Evolutionary conservation across 2,113 vertebrate genomes (phyloP).

Genomic region (Ifrita kowaldi): DNA sequence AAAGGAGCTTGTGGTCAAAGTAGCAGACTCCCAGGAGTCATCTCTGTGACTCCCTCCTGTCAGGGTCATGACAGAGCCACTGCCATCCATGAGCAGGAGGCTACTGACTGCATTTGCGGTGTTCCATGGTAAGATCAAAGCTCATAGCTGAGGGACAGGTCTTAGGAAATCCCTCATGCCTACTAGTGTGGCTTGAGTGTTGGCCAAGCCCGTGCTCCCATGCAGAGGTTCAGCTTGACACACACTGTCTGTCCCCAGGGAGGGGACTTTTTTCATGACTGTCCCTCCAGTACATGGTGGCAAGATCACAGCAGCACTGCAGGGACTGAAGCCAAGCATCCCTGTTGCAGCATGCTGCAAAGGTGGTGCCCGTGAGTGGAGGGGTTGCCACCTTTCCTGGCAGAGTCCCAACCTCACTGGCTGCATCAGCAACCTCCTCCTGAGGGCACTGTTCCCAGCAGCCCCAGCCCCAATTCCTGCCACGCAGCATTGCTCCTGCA

Average conservation of each 20-base stretch:
- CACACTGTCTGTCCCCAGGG: background rate
- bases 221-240: background rate
- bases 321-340: background rate
- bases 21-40: background rate
- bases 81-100: background rate
- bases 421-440: background rate
- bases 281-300: fast-evolving
- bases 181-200: background rate
- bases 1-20: background rate
- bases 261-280: fast-evolving
- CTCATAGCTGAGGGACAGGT: fast-evolving
- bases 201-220: fast-evolving
- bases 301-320: fast-evolving
- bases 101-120: background rate
- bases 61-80: background rate
- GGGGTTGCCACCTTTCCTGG: background rate
- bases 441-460: fast-evolving
- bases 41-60: background rate
- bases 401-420: background rate
- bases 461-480: background rate
- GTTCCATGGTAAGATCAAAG: background rate
- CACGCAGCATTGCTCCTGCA: background rate
- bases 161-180: background rate
- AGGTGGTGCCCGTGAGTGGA: fast-evolving
- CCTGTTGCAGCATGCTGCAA: background rate